A percentile compares a stretch with the other conserved stretches of the same genome.
These are phyloP conservation scores for Stegostoma tigrinum DNA, from an alignment of 2,113 vertebrate genomes.

Conservation along the genomic window DNA sequence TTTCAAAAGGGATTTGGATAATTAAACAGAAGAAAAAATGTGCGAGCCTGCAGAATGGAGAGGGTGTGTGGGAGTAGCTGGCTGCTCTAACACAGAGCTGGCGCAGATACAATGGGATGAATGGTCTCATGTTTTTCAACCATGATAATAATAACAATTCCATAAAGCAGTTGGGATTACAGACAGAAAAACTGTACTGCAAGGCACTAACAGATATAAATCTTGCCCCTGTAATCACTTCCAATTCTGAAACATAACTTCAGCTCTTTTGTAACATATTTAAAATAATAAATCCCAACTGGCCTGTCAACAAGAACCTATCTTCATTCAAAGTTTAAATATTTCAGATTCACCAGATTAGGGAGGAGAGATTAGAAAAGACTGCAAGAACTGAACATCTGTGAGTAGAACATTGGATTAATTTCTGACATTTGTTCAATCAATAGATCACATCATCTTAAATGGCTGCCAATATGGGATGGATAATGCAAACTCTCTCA, in stretches of 20 bases:
- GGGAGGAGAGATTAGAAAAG: background rate
- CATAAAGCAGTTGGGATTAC: background rate
- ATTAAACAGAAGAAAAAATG: too few relatives aligned
- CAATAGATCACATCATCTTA: background rate
- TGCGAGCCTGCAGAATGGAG: too few relatives aligned
- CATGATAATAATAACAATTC: too few relatives aligned
- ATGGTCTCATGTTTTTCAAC: too few relatives aligned
- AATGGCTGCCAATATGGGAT: background rate
- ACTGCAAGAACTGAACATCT: background rate
- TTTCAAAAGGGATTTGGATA: too few relatives aligned
- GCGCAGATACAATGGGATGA: too few relatives aligned
- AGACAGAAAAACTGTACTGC: background rate
- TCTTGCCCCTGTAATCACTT: background rate
- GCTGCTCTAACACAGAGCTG: too few relatives aligned
- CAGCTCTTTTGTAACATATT: background rate
- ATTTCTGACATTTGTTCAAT: background rate
- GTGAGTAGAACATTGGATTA: background rate
- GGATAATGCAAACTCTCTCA: background rate
- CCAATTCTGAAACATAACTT: background rate
- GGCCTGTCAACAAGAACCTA: background rate
- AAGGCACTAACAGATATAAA: background rate
- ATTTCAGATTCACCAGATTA: background rate
- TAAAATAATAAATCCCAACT: background rate
- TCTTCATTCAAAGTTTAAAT: background rate
- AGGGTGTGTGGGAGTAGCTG: too few relatives aligned